Evolutionary conservation across 2,113 vertebrate genomes (phyloP).

Genomic region (Tragelaphus imberbis): DNA sequence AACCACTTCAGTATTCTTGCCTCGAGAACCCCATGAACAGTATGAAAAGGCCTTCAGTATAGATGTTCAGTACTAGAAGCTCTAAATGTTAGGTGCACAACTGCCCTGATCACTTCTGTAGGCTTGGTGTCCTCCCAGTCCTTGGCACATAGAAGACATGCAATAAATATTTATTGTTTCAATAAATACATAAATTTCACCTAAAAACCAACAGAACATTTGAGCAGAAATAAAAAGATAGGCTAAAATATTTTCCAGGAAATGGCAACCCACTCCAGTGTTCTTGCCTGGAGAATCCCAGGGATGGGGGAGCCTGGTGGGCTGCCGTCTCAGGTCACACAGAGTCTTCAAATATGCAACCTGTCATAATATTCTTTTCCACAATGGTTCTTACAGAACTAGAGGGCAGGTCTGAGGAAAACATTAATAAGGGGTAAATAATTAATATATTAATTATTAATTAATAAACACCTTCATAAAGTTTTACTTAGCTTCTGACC

Average conservation of each 20-base stretch:
- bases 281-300: no score
- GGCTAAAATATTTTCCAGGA: not conserved
- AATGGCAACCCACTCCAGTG: no score
- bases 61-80: not conserved
- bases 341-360: not conserved
- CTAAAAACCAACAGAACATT: not conserved
- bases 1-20: not conserved
- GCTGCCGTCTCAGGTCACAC: not conserved
- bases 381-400: not conserved
- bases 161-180: not conserved
- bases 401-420: not conserved
- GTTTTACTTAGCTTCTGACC: not conserved
- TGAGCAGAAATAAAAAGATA: not conserved
- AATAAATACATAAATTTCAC: not conserved
- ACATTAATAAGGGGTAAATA: not conserved
- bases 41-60: not conserved
- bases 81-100: not conserved
- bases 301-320: no score
- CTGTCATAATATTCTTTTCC: not conserved
- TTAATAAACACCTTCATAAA: not conserved
- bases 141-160: not conserved
- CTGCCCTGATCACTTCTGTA: not conserved
- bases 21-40: not conserved
- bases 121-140: not conserved
- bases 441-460: not conserved